A percentile compares a stretch with the other conserved stretches of the same genome.
These are phyloP conservation scores for Henricia sp. DNA, from an alignment of 53 echinoderm and acorn worm genomes.

Conservation along the genomic window DNA sequence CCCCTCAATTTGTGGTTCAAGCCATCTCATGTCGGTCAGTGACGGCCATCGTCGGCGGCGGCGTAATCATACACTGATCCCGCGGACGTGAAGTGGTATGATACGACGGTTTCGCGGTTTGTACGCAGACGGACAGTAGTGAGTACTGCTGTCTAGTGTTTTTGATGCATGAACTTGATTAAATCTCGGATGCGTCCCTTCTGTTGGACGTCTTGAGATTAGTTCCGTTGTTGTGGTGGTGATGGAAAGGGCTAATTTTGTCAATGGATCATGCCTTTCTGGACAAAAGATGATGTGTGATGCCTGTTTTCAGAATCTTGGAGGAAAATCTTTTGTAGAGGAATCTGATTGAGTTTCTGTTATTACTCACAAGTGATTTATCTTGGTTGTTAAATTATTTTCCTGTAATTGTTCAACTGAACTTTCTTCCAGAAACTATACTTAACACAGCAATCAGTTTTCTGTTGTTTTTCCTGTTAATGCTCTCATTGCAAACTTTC, in stretches of 20 bases:
- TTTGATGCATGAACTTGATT: slow-evolving; percentile 4
- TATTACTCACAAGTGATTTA: no score
- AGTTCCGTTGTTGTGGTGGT: not conserved
- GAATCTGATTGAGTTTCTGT: no score
- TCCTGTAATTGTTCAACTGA: no score
- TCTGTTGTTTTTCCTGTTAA: no score
- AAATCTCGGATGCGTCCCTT: slow-evolving; percentile 18
- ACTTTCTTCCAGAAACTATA: no score
- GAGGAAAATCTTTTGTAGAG: no score
- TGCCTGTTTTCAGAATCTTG: no score
- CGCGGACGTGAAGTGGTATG: slow-evolving; percentile 1
- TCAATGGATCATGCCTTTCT: no score
- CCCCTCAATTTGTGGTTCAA: slow-evolving; percentile 7
- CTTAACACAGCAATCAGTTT: no score
- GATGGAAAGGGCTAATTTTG: slow-evolving; percentile 2
- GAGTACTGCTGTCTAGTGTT: not conserved
- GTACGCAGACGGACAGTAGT: not conserved
- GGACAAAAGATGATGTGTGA: no score
- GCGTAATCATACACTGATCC: slow-evolving; percentile 42
- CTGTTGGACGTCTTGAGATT: slow-evolving; percentile 9
- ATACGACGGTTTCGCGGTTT: not conserved
- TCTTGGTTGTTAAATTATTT: no score
- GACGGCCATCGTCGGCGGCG: slow-evolving; percentile 5
- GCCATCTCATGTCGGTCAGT: slow-evolving; percentile 5
- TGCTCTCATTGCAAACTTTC: no score